Evolutionary conservation across 1,140 invertebrate species (phyloP).

Genomic region (Drosophila watanabei): DNA sequence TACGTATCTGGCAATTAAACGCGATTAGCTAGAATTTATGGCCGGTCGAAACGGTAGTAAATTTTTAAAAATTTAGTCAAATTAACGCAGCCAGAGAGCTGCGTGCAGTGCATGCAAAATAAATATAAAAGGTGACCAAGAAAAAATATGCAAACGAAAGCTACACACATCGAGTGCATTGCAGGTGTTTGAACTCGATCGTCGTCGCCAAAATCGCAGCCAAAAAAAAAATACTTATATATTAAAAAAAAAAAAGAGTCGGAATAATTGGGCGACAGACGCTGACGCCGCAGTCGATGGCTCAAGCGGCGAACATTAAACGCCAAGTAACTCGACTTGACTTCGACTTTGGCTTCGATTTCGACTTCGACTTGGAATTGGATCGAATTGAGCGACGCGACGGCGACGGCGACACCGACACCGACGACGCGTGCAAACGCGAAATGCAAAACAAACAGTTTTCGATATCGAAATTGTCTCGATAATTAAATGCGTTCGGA

Average conservation of each 20-base stretch:
- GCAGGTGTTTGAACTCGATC: constrained; percentile 83
- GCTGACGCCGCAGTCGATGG: constrained; percentile 53
- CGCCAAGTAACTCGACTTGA: constrained; percentile 19
- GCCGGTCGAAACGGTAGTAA: constrained; percentile 55
- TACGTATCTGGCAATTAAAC: constrained; percentile 53
- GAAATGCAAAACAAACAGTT: constrained; percentile 82
- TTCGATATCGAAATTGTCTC: constrained; percentile 73
- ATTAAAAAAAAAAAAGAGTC: constrained; percentile 19
- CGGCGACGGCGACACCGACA: constrained; percentile 43
- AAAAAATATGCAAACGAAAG: constrained; percentile 72
- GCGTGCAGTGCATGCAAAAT: constrained; percentile 48
- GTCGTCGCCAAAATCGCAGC: constrained; percentile 39
- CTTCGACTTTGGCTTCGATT: constrained; percentile 3
- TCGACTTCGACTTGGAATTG: constrained; percentile 5
- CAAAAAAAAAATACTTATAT: constrained; percentile 21
- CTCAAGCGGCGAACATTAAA: constrained; percentile 60
- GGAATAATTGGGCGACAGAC: constrained; percentile 78
- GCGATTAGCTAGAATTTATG: constrained; percentile 75
- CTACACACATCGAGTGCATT: constrained; percentile 62
- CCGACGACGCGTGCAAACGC: constrained; percentile 62
- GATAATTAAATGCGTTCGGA: constrained; percentile 79
- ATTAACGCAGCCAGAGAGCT: constrained; percentile 60
- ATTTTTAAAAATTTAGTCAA: constrained; percentile 73
- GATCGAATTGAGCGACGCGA: constrained; percentile 14
- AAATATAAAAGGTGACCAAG: constrained; percentile 16